Percentiles rank a stretch among this genome's conserved stretches.
Conservation (phyloP, 2,888 invertebrate species). For the Drosophila mercatorum region DNA sequence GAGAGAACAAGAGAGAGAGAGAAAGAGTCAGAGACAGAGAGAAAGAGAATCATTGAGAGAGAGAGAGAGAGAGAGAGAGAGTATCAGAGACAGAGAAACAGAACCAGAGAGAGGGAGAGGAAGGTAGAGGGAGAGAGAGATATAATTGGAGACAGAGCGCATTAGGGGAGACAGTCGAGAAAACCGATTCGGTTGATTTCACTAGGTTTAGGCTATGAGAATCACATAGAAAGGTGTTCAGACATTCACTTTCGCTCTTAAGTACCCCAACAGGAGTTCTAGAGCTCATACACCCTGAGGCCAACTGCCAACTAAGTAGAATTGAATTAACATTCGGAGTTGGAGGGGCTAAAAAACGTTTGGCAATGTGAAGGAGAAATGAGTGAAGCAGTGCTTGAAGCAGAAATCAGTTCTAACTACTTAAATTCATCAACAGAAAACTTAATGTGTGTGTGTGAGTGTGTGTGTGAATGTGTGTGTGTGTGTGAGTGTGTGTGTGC, state of each 20-base stretch:
- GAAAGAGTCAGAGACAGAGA: neutral
- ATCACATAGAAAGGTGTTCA: neutral
- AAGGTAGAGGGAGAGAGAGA: neutral
- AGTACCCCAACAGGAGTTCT: neutral
- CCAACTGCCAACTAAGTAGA: neutral
- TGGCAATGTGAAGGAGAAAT: slow-evolving; percentile 9
- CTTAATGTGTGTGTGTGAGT: slow-evolving; percentile 1
- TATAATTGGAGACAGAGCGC: neutral
- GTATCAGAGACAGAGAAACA: neutral
- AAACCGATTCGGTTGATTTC: too few species aligned
- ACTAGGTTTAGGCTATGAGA: neutral
- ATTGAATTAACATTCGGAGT: neutral
- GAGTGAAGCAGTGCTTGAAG: neutral
- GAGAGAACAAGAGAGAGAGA: neutral
- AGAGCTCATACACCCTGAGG: neutral
- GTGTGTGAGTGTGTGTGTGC: neutral
- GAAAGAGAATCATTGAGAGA: neutral
- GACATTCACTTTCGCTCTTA: neutral
- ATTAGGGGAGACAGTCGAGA: neutral
- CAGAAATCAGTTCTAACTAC: slow-evolving; percentile 2
- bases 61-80: neutral
- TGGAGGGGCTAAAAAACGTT: neutral
- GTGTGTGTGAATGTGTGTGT: neutral
- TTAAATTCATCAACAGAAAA: slow-evolving; percentile 24
- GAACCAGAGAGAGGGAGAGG: neutral